A percentile compares a stretch with the other conserved stretches of the same genome.
Conservation (phyloP, 2,113 vertebrate genomes). For the Burhinus bistriatus region DNA sequence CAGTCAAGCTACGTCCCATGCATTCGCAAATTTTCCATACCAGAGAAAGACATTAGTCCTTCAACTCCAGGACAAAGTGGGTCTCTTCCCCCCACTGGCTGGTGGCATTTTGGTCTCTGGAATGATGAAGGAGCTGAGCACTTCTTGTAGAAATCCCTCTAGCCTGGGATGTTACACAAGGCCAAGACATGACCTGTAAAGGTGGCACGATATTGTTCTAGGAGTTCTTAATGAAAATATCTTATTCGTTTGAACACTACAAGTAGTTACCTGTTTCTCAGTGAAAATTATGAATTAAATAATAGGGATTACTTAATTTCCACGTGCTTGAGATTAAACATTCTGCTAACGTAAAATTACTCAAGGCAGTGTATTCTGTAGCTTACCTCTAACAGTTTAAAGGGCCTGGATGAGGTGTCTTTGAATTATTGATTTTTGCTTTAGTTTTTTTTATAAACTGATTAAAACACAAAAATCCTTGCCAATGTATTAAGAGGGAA, state of each 20-base stretch:
- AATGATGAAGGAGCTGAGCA: background rate
- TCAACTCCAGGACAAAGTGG: background rate
- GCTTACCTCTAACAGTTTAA: background rate
- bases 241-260: background rate
- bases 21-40: background rate
- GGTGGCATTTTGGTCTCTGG: background rate
- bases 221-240: background rate
- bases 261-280: background rate
- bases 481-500: background rate
- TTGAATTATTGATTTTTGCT: background rate
- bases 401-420: background rate
- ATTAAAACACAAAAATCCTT: background rate
- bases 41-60: background rate
- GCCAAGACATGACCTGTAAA: background rate
- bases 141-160: background rate
- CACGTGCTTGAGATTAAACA: background rate
- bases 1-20: rapidly evolving
- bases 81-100: background rate
- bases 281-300: background rate
- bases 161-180: background rate
- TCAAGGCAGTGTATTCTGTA: background rate
- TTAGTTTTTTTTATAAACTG: background rate
- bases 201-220: background rate
- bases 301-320: background rate
- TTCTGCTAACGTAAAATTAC: background rate